These are phyloP conservation scores for Hypomecis punctinalis DNA, from an alignment of 2,888 invertebrate species.

Conservation along the genomic window DNA sequence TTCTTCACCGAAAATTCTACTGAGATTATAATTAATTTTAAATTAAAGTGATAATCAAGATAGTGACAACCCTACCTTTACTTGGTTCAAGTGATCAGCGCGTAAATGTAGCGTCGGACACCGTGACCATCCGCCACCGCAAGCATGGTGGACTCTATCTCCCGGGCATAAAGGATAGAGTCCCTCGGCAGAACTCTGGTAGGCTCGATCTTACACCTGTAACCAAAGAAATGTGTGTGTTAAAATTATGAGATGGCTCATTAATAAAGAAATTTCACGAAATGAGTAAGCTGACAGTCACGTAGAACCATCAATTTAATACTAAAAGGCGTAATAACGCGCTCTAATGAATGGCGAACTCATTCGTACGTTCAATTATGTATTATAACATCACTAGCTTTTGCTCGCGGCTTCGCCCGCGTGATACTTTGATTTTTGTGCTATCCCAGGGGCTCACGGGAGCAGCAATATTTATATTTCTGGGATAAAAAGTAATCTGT, in stretches of 20 bases:
- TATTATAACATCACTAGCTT: too few species aligned
- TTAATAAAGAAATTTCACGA: background rate
- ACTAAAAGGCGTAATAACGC: too few species aligned
- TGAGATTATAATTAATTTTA: background rate
- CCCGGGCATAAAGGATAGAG: slow-evolving; percentile 23
- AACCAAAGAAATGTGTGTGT: slow-evolving; percentile 9
- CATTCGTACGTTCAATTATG: too few species aligned
- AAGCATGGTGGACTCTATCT: slow-evolving; percentile 45
- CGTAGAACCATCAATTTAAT: too few species aligned
- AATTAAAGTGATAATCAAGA: background rate
- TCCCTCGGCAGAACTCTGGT: slow-evolving; percentile 10
- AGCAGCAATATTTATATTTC: too few species aligned
- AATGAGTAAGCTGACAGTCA: too few species aligned
- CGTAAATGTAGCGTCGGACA: slow-evolving; percentile 45
- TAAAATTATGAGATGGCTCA: slow-evolving; percentile 4
- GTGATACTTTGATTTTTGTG: too few species aligned
- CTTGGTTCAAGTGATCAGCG: slow-evolving; percentile 54
- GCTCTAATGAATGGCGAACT: too few species aligned
- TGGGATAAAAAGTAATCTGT: too few species aligned
- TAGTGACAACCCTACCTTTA: slow-evolving; percentile 30
- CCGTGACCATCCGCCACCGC: slow-evolving; percentile 38
- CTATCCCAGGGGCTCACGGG: too few species aligned
- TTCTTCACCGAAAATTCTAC: background rate
- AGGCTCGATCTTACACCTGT: slow-evolving; percentile 6
- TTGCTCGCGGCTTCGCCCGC: too few species aligned